phyloP scores from a whole-genome alignment of 2,113 vertebrate species.

The Hippocampus abdominalis region DNA sequence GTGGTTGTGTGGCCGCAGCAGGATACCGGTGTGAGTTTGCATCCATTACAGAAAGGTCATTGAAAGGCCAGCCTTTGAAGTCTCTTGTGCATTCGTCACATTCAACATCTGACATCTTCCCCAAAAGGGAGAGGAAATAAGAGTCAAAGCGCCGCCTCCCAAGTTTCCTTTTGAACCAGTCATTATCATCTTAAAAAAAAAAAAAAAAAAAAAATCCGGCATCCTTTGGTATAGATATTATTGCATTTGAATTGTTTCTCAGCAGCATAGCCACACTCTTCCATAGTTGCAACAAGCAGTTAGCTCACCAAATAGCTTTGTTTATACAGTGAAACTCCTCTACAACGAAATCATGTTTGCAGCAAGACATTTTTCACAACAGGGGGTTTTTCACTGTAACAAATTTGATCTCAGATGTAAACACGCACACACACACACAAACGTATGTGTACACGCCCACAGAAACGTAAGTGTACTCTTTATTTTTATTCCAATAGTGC shows the following conservation, averaged over 20 bases:
- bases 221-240: not conserved
- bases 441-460: no score
- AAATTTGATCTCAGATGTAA: no score
- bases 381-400: no score
- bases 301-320: no score
- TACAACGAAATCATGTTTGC: no score
- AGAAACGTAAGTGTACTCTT: no score
- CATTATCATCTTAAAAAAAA: not conserved
- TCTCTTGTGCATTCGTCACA: constrained; percentile 10
- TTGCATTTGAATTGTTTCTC: not conserved
- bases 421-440: no score
- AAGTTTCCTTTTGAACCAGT: not conserved
- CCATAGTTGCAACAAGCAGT: not conserved
- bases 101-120: constrained; percentile 20
- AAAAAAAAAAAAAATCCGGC: not conserved
- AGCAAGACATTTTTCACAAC: no score
- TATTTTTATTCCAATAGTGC: no score
- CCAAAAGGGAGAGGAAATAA: constrained; percentile 10
- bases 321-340: no score
- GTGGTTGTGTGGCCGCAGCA: not conserved
- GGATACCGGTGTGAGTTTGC: constrained; percentile 12
- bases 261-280: not conserved
- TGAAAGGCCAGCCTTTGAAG: constrained; percentile 51
- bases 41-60: constrained; percentile 46
- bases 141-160: not conserved